A percentile compares a stretch with the other conserved stretches of the same genome.
phyloP scores from a whole-genome alignment of 2,113 vertebrate genomes.

The Sinocyclocheilus anshuiensis region DNA sequence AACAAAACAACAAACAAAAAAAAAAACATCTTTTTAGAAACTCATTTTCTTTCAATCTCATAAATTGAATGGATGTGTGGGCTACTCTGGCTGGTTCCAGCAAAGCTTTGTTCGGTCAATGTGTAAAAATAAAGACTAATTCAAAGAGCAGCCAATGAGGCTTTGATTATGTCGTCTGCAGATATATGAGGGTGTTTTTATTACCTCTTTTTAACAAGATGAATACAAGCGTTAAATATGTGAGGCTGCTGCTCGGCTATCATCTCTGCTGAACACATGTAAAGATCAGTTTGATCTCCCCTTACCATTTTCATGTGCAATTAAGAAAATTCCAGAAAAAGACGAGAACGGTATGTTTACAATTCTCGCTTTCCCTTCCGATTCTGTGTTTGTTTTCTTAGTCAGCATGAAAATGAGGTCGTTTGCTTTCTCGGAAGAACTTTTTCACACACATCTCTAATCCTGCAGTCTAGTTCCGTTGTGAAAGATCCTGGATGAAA shows the following conservation, averaged over 20 bases:
- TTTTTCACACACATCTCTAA: conserved; percentile 49
- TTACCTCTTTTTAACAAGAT: conserved; percentile 55
- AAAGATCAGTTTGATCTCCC: conserved; percentile 22
- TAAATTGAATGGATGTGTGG: conserved; percentile 31
- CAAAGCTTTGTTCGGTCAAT: conserved; percentile 50
- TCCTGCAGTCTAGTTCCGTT: conserved; percentile 19
- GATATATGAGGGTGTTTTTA: conserved; percentile 52
- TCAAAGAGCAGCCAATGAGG: conserved; percentile 49
- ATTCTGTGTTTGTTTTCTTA: conserved; percentile 59
- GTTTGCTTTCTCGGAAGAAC: conserved; percentile 35
- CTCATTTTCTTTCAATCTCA: conserved; percentile 21
- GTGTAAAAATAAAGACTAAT: conserved; percentile 44
- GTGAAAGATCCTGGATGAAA: conserved; percentile 42
- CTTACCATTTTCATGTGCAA: conserved; percentile 35
- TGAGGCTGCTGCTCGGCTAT: conserved; percentile 37
- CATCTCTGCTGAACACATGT: conserved; percentile 46
- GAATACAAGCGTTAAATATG: conserved; percentile 45
- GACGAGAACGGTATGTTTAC: conserved; percentile 49
- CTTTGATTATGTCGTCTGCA: conserved; percentile 54
- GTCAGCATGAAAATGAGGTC: conserved; percentile 48
- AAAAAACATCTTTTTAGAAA: not conserved
- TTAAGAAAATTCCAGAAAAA: conserved; percentile 45
- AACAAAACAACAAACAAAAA: no score
- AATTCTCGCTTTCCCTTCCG: conserved; percentile 49
- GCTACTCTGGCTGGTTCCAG: conserved; percentile 33